Evolutionary conservation across 2,113 vertebrate genomes (phyloP), one percentile per base, ranked within the genome.

Genomic region (Meles meles): DNA sequence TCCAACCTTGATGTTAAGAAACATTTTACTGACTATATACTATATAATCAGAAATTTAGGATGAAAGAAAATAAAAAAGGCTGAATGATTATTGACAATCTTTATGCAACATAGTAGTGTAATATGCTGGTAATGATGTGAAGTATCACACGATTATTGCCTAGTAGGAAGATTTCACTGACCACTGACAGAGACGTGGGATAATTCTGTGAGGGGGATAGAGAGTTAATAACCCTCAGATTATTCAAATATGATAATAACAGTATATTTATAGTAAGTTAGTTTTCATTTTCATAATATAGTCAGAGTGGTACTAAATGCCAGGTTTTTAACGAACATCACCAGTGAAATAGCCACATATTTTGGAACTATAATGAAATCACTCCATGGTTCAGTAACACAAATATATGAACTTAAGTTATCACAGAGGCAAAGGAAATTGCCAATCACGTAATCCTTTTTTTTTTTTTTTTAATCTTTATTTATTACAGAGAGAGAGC

Each of bases 61-160:
- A 79, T 71, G 29, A 49, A 69, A 44, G 34, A 39, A 67, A 76
- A 61, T 85, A 4, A 37, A 59, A 93, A 57, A 67, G 37, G 4
- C 27, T 9, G 1, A 47, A 1, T 76, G 17, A 49, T 18, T 88
- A 47, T 31, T 25, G 6, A n/a, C 42, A 23, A 7, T 59, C 27
- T 61, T 59, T 29, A 63, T 15, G 34, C 31, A 63, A n/a, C 9
- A 10, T 2, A n/a, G 39, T 21, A 49, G 42, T 17, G 21, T 25
- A 63, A 11, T 49, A 31, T 23, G 31, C 15, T 88, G 29, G 20
- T 49, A 39, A 61, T 71, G 42, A 67, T 29, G 47, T 49, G 18
- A 49, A 9, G 27, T n/a, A 1, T 82, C 15, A 2, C 2, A 0
- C 27, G 29, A 76, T 2, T 25, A 2, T 31, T 65, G 8, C 8